Conservation (phyloP, 2,113 vertebrate species). For the Peromyscus maniculatus region DNA sequence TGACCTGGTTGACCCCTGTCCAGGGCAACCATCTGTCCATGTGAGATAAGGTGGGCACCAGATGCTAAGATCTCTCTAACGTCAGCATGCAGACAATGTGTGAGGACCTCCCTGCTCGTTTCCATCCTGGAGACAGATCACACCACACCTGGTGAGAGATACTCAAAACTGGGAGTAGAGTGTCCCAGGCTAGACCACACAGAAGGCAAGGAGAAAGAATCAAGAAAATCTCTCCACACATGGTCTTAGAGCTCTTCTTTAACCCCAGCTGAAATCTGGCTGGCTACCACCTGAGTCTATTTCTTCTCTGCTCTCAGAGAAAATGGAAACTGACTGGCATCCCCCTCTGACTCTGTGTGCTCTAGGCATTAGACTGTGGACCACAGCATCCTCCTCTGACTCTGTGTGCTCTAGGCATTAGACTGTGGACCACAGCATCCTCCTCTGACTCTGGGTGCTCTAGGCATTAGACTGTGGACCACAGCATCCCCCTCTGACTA, state of each 20-base stretch:
- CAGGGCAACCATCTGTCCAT: fast-evolving
- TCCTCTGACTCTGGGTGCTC: conserved; percentile 14
- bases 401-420: not conserved
- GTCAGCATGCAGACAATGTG: not conserved
- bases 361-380: not conserved
- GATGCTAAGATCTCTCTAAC: not conserved
- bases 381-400: not conserved
- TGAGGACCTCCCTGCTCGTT: not conserved
- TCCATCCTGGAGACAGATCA: not conserved
- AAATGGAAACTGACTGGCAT: not conserved
- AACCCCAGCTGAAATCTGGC: not conserved
- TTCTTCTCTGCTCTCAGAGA: conserved; percentile 38
- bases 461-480: not conserved
- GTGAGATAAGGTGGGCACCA: fast-evolving
- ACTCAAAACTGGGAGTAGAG: not conserved
- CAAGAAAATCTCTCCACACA: not conserved
- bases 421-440: not conserved
- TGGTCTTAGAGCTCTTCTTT: not conserved
- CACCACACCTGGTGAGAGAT: no score
- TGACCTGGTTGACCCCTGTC: not conserved
- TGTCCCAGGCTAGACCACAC: not conserved
- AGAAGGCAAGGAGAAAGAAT: not conserved
- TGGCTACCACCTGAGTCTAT: not conserved
- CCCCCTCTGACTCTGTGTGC: conserved; percentile 3
- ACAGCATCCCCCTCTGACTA: not conserved